Base-by-base conservation (phyloP, 2,797 vertebrate species). In the Sphenodon punctatus region DNA sequence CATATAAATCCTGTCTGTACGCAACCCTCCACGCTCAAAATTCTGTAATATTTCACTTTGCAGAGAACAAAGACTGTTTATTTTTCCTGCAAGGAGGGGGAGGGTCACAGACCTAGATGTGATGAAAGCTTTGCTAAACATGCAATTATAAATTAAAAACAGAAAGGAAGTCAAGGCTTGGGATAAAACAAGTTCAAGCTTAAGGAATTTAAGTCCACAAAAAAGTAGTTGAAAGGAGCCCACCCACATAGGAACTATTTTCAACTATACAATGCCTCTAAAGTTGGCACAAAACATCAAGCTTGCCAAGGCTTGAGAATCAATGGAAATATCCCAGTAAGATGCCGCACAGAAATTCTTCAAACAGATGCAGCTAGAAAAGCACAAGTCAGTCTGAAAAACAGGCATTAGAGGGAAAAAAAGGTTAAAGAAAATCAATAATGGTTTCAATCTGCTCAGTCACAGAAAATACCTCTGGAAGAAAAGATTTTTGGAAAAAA, bases 351-450 rank as follows among this genome's bases (percentile, higher is more conserved):
- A 59, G 17, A 80, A 81, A 89, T 75, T 88, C 75, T 58, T 78
- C 75, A 72, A 45, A 48, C 53, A 86, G 73, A 82, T 20, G 64
- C 36, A 64, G 75, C 51, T 81, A 58, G 65, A 65, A 46, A 67
- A 65, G 42, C n/a, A 20, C 23, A 36, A 20, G 43, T 34, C 16
- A 17, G 23, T 48, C 32, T 36, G 23, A 41, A 60, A 43, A 67
- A 0, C 10, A 59, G 42, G 34, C 79, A 63, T 83, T 41, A 87
- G 23, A 55, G 76, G 87, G 65, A 72, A 78, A 23, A 42, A 75
- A 66, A 3, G n/a, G 67, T 76, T 76, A 85, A 82, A 87, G 75
- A 85, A 90, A 90, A 89, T 89, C 87, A 85, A 66, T 88, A 86
- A 84, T 20, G 55, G 34, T 53, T 67, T 89, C 82, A 87, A 82